phyloP scores from a whole-genome alignment of 1,140 invertebrate genomes.

The Drosophila rufa region DNA sequence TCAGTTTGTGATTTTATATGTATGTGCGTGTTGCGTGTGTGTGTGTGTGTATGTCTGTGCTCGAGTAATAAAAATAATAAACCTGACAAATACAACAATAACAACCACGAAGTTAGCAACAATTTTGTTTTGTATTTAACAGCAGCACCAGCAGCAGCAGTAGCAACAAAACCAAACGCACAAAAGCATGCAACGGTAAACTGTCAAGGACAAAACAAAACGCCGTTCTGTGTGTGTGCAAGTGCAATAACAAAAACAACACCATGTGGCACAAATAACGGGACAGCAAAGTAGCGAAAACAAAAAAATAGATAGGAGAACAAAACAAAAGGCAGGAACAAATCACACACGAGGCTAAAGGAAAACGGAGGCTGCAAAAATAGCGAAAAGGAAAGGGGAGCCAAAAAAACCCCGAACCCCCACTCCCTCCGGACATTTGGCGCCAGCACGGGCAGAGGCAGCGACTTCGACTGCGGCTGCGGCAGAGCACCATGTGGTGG shows the following conservation, averaged over 20 bases:
- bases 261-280: conserved; percentile 61
- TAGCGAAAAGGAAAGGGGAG: conserved; percentile 21
- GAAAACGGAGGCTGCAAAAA: conserved; percentile 51
- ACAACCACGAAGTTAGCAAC: conserved; percentile 12
- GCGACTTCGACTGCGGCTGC: conserved; percentile 37
- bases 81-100: background rate
- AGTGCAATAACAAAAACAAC: conserved; percentile 41
- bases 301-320: conserved; percentile 45
- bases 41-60: conserved; percentile 17
- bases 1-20: conserved; percentile 11
- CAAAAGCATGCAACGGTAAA: conserved; percentile 63
- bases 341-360: conserved; percentile 51
- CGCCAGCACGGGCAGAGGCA: conserved; percentile 57
- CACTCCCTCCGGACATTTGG: conserved; percentile 55
- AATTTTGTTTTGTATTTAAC: conserved; percentile 24
- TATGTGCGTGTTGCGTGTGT: conserved; percentile 10
- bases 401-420: conserved; percentile 7
- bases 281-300: conserved; percentile 31
- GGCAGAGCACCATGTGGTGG: conserved; percentile 55
- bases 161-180: conserved; percentile 29
- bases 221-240: conserved; percentile 37
- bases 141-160: conserved; percentile 36
- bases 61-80: conserved; percentile 31
- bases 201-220: conserved; percentile 73
- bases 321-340: conserved; percentile 59